These are phyloP conservation scores for Liopterus haemorrhoidalis DNA, from an alignment of 2,888 invertebrate genomes.

Conservation along the genomic window DNA sequence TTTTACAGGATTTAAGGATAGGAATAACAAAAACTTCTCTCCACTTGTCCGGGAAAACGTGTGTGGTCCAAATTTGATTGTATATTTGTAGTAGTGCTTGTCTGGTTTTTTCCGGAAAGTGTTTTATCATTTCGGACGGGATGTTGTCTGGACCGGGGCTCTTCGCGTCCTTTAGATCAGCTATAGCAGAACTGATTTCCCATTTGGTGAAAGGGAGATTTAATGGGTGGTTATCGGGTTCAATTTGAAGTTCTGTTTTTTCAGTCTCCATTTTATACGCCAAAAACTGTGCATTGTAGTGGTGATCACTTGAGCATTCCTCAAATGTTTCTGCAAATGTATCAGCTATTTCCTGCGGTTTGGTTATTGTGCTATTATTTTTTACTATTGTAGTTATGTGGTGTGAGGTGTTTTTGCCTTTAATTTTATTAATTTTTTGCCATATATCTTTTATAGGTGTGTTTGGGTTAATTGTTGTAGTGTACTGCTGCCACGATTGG, in stretches of 20 bases:
- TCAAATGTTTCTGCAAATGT: neutral
- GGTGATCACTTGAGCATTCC: neutral
- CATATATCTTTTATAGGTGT: neutral
- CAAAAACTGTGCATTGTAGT: neutral
- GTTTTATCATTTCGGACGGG: neutral
- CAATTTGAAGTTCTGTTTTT: neutral
- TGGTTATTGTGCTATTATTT: neutral
- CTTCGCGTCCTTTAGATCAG: neutral
- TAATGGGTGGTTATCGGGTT: neutral
- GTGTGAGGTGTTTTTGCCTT: neutral
- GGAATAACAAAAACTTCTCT: neutral
- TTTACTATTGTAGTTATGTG: neutral
- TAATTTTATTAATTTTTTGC: neutral
- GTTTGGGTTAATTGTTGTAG: neutral
- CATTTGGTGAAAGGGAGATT: neutral
- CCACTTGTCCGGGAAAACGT: neutral
- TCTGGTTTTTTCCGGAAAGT: neutral
- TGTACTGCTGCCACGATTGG: neutral
- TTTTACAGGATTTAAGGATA: neutral
- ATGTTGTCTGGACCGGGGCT: conserved; percentile 1
- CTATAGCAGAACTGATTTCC: neutral
- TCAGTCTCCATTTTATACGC: neutral
- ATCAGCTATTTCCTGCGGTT: neutral
- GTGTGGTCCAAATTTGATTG: neutral
- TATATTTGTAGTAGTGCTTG: neutral